Conservation (phyloP, 2,797 vertebrate species). For the Pantherophis alleghaniensis region DNA sequence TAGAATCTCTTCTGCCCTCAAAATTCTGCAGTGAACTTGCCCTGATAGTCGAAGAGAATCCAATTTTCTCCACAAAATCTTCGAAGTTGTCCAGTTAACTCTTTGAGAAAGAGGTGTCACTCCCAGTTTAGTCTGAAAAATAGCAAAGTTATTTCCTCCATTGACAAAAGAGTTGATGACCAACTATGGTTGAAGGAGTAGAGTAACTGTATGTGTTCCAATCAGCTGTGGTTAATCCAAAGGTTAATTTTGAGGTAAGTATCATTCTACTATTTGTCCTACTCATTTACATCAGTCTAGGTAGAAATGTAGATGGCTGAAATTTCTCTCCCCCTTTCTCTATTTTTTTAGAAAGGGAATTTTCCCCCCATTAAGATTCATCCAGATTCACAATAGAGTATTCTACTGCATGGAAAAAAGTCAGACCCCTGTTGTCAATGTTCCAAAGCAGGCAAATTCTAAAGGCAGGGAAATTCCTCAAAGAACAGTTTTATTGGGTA, state of each 20-base stretch:
- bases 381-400: neutral
- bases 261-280: neutral
- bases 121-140: neutral
- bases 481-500: too few species aligned
- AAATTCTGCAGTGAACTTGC: conserved; percentile 20
- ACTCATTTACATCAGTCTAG: neutral
- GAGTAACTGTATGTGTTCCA: neutral
- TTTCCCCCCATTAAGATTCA: neutral
- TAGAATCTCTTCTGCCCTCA: conserved; percentile 9
- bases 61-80: conserved; percentile 20
- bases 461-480: too few species aligned
- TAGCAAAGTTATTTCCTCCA: neutral
- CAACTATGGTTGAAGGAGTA: neutral
- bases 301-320: neutral
- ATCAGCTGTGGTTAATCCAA: neutral
- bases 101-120: conserved; percentile 6
- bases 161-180: conserved; percentile 10
- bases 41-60: conserved; percentile 15
- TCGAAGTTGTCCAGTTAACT: conserved; percentile 23
- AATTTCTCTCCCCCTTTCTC: too few species aligned
- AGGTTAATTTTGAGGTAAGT: neutral
- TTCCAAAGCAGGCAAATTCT: too few species aligned
- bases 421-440: too few species aligned
- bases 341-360: neutral
- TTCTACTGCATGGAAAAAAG: too few species aligned